A percentile compares a stretch with the other conserved stretches of the same genome.
These are phyloP conservation scores for Agrochola circellaris DNA, from an alignment of 2,888 invertebrate genomes.

Conservation along the genomic window DNA sequence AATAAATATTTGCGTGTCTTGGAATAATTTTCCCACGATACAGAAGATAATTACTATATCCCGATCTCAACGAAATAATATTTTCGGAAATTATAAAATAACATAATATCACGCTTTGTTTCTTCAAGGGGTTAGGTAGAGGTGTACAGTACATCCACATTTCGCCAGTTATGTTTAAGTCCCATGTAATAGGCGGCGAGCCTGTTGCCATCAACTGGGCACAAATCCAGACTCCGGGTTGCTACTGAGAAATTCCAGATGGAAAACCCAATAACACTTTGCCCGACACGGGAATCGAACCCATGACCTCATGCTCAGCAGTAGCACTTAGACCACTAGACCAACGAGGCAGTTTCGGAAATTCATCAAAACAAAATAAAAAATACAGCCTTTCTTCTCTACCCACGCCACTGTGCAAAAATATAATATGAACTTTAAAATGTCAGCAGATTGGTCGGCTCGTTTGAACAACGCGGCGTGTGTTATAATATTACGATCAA, in stretches of 20 bases:
- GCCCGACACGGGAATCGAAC: too few species aligned
- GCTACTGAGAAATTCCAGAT: too few species aligned
- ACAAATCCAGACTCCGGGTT: too few species aligned
- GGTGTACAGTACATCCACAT: too few species aligned
- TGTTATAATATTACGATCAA: slow-evolving; percentile 52
- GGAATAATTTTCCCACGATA: slow-evolving; percentile 4
- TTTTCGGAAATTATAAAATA: background rate
- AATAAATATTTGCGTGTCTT: background rate
- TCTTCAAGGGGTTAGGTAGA: too few species aligned
- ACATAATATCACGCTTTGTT: too few species aligned
- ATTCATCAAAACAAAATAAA: background rate
- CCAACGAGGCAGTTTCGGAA: background rate
- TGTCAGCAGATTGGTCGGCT: slow-evolving; percentile 39
- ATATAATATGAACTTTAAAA: slow-evolving; percentile 60
- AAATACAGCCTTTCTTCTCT: background rate
- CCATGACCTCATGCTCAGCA: too few species aligned
- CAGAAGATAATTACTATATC: background rate
- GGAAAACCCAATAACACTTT: too few species aligned
- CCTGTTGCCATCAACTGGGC: too few species aligned
- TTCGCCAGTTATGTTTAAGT: too few species aligned
- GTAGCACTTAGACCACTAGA: too few species aligned
- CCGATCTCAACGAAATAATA: background rate
- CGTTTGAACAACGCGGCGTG: slow-evolving; percentile 23
- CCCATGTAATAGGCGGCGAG: too few species aligned
- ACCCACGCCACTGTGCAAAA: slow-evolving; percentile 22